Conservation (phyloP, 2,797 vertebrate species). For the Myiothlypis chrysogaster region DNA sequence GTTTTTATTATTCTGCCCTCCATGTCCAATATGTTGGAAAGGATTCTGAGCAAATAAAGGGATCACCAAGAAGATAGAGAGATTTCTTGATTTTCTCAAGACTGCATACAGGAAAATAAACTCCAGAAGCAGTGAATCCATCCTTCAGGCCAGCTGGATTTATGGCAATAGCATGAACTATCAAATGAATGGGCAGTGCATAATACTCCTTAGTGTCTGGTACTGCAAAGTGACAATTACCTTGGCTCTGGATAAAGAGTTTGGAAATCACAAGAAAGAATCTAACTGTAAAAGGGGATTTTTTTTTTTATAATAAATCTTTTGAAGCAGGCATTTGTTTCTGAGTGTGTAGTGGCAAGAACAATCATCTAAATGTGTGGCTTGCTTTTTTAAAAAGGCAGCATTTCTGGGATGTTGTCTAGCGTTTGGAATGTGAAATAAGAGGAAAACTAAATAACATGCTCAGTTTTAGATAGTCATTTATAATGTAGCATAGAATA, state of each 20-base stretch:
- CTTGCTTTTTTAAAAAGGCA: background rate
- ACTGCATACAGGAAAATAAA: background rate
- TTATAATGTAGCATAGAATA: background rate
- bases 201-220: background rate
- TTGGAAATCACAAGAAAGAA: background rate
- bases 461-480: background rate
- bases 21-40: background rate
- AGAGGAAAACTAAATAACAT: background rate
- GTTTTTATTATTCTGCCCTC: background rate
- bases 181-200: background rate
- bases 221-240: background rate
- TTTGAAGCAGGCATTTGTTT: background rate
- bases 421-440: background rate
- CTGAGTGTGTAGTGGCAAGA: background rate
- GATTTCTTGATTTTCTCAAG: background rate
- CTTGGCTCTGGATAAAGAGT: background rate
- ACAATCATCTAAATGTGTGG: background rate
- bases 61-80: background rate
- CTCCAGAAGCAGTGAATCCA: background rate
- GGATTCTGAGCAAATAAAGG: background rate
- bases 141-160: background rate
- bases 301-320: background rate
- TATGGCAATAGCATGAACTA: rapidly evolving
- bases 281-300: background rate
- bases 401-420: background rate